Base-by-base conservation (phyloP, 2,888 invertebrate species). In the Hypercompe scribonia region DNA sequence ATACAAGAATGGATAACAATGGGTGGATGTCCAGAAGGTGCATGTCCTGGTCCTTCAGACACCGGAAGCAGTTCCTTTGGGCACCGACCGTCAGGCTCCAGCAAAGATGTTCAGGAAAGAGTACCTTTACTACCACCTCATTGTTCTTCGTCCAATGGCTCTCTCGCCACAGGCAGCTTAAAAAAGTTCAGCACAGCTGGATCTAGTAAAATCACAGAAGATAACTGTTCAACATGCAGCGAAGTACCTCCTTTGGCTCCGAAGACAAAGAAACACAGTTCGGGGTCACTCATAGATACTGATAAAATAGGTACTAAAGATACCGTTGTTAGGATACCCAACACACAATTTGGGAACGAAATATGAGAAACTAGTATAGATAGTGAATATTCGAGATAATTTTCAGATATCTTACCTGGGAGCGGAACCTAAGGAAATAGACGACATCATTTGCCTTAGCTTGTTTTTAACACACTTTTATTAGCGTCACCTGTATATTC, bases 101-200 rank as follows among this genome's bases (percentile, higher is more conserved):
- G 83, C 7, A 88, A 93, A 54, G 95, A 94, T 65, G 84, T 93
- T 1, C 93, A 94, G 68, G 96, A 96, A 79, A 86, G 95, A 71
- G 93, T 91, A 0, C 96, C 96, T 0, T 86, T 96, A 2, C 84
- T 96, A 21, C 94, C 94, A 0, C 92, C 95, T 3, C 94, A 95
- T 77, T 94, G 94, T 78, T 94, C 95, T 2, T 92, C 95, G 0
- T 96, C 96, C 28, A 96, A 94, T 75, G 95, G 96, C 36, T 95
- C 95, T 1, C 86, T 96, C 0, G 90, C 95, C 21, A 93, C 93
- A 0, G 92, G 94, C 50, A 95, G 95, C 82, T 86, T 95, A 7
- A 94, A 93, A 73, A 94, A 95, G 76, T 92, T 94, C 79, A 93
- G 90, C 61, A 85, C 89, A 3, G 93, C 92, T 0, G 89, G 94